Evolutionary conservation across 1,140 invertebrate species (phyloP).

Genomic region (Ceratosolen solmsi): DNA sequence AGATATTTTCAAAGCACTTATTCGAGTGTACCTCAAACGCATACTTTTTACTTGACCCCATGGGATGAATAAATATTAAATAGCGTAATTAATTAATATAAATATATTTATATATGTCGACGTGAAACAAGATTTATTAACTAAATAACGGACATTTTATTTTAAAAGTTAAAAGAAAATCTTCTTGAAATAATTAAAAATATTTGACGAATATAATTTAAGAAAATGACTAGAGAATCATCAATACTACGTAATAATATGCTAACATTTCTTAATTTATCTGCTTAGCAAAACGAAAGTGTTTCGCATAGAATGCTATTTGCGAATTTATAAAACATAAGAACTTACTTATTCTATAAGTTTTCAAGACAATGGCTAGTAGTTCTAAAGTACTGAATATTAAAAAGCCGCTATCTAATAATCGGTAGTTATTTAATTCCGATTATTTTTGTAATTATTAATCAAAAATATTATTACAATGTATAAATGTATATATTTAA

Average conservation of each 20-base stretch:
- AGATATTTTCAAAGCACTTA: no score
- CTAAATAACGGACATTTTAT: not conserved
- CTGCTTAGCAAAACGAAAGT: constrained; percentile 9
- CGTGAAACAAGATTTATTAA: not conserved
- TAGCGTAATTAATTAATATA: no score
- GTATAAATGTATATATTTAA: no score
- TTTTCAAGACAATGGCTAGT: no score
- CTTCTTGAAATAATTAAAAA: not conserved
- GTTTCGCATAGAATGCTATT: not conserved
- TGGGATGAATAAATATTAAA: no score
- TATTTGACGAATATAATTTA: not conserved
- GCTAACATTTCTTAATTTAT: not conserved
- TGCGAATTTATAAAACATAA: not conserved
- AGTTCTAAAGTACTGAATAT: no score
- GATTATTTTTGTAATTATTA: no score
- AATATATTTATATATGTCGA: not conserved
- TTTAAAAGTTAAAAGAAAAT: not conserved
- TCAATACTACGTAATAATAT: not conserved
- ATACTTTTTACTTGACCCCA: no score
- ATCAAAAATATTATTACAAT: no score
- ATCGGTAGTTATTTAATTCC: no score
- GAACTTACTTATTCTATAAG: not conserved
- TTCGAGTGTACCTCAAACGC: no score
- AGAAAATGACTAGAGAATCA: not conserved
- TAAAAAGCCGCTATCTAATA: no score